Base-by-base conservation (phyloP, 2,797 vertebrate species). In the Peromyscus attwateri region DNA sequence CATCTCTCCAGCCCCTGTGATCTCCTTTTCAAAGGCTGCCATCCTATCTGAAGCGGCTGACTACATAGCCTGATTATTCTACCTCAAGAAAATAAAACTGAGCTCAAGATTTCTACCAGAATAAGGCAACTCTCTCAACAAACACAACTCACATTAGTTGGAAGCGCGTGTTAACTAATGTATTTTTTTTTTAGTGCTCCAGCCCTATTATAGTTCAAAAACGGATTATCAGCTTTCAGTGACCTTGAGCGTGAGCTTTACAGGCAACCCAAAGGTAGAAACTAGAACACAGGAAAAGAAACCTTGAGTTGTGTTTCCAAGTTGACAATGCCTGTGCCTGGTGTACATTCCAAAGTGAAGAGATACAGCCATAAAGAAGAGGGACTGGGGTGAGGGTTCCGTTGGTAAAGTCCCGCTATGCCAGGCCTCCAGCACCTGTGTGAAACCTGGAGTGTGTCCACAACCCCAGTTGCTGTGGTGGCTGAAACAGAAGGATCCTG, bases 61-160 rank as follows among this genome's bases (percentile, higher is more conserved):
- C 0, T 93, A 5, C 13, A 68, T 77, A 81, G 82, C 13, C 27
- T 92, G 89, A 96, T 79, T 91, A 62, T 94, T 70, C 27, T 62
- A 81, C 46, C 71, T 95, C 66, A 80, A 70, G 96, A 93, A n/a
- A 75, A 49, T 57, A 92, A 77, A 96, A 90, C n/a, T 55, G 81
- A 29, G 73, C 11, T 73, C 27, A 82, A 95, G 37, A 85, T 66
- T 82, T 82, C 76, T 52, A 64, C n/a, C 60, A 89, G n/a, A 96
- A 87, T 62, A 89, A 85, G 3, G n/a, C 52, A 55, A 88, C 92
- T 91, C 89, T 90, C 5, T 96, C 52, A 87, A 91, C n/a, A 93
- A 83, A 80, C 66, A 68, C 7, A 6, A 62, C 46, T 95, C n/a
- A n/a, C 2, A 55, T 93, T 64, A 81, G 60, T 89, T 95, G 83